A percentile compares a stretch with the other conserved stretches of the same genome.
Conservation (phyloP, 2,797 vertebrate species). For the Calcarius lapponicus region DNA sequence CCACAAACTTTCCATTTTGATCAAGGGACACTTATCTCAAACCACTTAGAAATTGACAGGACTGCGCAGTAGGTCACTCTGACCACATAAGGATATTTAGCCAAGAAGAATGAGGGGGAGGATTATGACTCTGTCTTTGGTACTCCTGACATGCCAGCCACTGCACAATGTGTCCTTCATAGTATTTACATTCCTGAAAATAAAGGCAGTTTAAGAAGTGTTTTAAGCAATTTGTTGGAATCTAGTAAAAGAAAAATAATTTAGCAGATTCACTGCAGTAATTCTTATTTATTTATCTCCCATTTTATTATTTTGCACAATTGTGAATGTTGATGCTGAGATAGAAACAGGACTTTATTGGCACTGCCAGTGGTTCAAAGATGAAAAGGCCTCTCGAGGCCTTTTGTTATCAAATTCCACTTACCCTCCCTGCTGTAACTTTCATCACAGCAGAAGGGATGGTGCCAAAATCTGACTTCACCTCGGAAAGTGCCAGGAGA, state of each 20-base stretch:
- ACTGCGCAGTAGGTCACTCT: constrained; percentile 19
- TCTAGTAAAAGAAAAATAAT: constrained; percentile 32
- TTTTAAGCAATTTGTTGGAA: constrained; percentile 27
- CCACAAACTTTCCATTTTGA: constrained; percentile 33
- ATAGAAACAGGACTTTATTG: constrained; percentile 10
- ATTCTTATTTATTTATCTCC: constrained; percentile 52
- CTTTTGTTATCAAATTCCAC: constrained; percentile 67
- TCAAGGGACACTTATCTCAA: constrained; percentile 42
- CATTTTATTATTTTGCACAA: not conserved
- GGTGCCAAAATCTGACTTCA: constrained; percentile 62
- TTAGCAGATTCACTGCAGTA: not conserved
- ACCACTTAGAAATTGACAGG: constrained; percentile 10
- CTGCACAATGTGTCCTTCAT: not conserved
- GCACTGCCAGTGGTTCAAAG: constrained; percentile 41
- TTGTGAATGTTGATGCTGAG: constrained; percentile 12
- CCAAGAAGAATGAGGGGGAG: not conserved
- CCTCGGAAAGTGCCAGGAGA: not conserved
- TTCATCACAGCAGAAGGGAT: constrained; percentile 40
- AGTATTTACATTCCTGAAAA: constrained; percentile 58
- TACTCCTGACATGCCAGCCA: not conserved
- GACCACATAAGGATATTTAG: constrained; percentile 28
- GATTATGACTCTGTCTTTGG: not conserved
- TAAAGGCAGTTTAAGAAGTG: not conserved
- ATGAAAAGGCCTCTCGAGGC: constrained; percentile 44
- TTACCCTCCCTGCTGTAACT: constrained; percentile 47